These are phyloP conservation scores for Copidosoma aretas DNA, from an alignment of 2,888 invertebrate species.

Conservation along the genomic window DNA sequence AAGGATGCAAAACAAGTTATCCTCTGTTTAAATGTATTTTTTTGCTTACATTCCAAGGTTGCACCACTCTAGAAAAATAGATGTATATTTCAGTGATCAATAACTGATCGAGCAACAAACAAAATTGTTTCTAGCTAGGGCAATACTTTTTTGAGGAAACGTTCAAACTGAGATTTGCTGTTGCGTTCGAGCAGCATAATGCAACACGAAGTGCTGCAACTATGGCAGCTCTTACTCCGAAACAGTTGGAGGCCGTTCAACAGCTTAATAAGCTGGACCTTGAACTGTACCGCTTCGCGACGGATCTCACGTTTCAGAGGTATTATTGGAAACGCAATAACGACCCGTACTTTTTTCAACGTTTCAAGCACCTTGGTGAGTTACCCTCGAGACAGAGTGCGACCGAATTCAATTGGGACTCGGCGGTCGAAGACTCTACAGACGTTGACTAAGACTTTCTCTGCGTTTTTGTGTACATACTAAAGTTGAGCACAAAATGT, in stretches of 20 bases:
- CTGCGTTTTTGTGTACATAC: slow-evolving; percentile 10
- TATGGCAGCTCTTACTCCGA: slow-evolving; percentile 76
- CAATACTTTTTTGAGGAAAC: slow-evolving; percentile 95
- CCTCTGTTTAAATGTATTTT: neutral
- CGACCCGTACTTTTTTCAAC: slow-evolving; percentile 81
- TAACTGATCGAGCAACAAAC: neutral
- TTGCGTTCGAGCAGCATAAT: slow-evolving; percentile 92
- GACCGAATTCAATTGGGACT: slow-evolving; percentile 90
- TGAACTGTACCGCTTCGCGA: slow-evolving; percentile 92
- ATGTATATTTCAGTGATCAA: no score
- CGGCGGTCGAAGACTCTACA: slow-evolving; percentile 75
- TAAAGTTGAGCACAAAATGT: slow-evolving; percentile 28
- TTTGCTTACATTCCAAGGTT: neutral
- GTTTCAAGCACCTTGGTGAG: slow-evolving; percentile 85
- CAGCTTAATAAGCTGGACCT: slow-evolving; percentile 87
- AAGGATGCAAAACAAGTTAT: no score
- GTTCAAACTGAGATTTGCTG: slow-evolving; percentile 87
- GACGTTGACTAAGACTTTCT: slow-evolving; percentile 55
- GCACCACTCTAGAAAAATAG: neutral
- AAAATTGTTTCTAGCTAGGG: slow-evolving; percentile 67
- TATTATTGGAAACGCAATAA: slow-evolving; percentile 81
- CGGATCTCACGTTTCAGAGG: slow-evolving; percentile 83
- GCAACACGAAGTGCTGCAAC: slow-evolving; percentile 86
- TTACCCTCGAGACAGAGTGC: slow-evolving; percentile 76
- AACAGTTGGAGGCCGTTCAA: slow-evolving; percentile 78